These are phyloP conservation scores for Galago senegalensis DNA, from an alignment of 2,797 vertebrate species.

Conservation along the genomic window DNA sequence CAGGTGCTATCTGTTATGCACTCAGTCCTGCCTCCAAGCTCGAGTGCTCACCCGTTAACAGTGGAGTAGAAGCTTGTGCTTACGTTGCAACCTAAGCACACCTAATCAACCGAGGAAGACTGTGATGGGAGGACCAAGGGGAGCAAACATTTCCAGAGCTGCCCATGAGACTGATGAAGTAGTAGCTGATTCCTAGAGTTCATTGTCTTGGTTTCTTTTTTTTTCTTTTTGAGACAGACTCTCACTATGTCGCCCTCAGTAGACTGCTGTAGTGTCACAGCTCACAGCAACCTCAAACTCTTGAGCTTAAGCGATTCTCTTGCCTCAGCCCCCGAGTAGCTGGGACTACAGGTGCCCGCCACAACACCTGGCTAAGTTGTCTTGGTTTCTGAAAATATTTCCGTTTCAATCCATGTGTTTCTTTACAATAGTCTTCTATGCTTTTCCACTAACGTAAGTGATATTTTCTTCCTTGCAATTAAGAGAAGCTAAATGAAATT, in stretches of 20 bases:
- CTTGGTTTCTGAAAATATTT: not conserved
- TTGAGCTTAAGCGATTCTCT: no score
- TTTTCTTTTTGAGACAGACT: no score
- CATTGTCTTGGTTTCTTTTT: not conserved
- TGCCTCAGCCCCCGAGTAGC: no score
- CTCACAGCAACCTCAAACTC: no score
- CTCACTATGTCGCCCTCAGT: no score
- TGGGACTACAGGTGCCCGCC: no score
- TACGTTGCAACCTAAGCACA: not conserved
- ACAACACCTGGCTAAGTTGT: not conserved
- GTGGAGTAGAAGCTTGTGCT: not conserved
- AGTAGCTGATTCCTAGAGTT: not conserved
- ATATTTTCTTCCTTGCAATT: constrained; percentile 38
- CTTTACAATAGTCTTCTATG: not conserved
- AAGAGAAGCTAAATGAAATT: constrained; percentile 49
- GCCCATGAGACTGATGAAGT: fast-evolving
- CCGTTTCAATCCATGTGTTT: not conserved
- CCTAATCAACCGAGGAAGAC: not conserved
- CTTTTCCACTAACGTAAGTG: not conserved
- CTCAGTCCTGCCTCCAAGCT: not conserved
- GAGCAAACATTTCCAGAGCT: not conserved
- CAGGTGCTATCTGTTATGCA: not conserved
- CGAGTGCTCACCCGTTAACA: not conserved
- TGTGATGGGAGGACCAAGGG: not conserved
- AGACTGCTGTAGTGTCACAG: no score